phyloP scores from a whole-genome alignment of 2,113 vertebrate species.

The Callopanchax toddi region DNA sequence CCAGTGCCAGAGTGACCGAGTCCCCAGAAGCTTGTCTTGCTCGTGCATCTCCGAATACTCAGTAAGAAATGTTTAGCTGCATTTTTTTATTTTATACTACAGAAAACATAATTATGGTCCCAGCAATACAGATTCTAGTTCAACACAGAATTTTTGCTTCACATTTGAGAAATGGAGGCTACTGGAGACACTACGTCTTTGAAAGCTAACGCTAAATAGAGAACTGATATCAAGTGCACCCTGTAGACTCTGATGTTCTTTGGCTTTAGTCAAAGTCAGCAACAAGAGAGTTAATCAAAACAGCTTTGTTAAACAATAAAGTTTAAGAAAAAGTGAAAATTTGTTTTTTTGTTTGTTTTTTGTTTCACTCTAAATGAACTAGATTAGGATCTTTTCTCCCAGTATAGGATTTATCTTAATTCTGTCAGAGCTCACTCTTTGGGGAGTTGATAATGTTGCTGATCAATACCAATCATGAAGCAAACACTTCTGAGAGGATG shows the following conservation, averaged over 20 bases:
- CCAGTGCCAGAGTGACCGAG: no score
- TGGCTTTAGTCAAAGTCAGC: background rate
- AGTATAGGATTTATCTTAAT: constrained; percentile 6
- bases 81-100: no score
- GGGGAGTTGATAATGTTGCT: constrained; percentile 22
- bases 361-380: constrained; percentile 1
- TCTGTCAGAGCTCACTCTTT: constrained; percentile 6
- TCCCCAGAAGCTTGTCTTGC: no score
- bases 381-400: constrained; percentile 8
- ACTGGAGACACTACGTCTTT: no score
- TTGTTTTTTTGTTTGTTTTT: constrained; percentile 34
- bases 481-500: constrained; percentile 17
- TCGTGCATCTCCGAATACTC: no score
- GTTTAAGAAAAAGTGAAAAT: background rate
- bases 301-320: constrained; percentile 3
- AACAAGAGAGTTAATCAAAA: constrained; percentile 8
- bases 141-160: no score
- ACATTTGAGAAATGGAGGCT: no score
- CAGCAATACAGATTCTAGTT: no score
- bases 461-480: constrained; percentile 48
- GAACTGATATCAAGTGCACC: background rate
- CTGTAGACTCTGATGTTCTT: background rate
- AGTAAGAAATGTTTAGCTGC: no score
- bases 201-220: no score
- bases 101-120: no score